Conservation (phyloP, 2,797 vertebrate species). For the Sebastes steindachneri region DNA sequence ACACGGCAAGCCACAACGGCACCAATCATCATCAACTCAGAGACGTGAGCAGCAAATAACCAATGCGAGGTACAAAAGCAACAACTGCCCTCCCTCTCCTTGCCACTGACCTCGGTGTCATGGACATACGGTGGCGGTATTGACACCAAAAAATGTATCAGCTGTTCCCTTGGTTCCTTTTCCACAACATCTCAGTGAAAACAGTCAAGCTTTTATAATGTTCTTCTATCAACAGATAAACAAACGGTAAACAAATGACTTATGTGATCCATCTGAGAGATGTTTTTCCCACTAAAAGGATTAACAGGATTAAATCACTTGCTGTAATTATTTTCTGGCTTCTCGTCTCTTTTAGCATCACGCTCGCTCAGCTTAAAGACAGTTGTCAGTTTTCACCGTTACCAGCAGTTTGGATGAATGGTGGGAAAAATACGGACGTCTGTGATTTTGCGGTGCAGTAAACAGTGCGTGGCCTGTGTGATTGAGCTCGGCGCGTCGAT, state of each 20-base stretch:
- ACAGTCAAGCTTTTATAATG: background rate
- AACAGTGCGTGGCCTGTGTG: constrained; percentile 11
- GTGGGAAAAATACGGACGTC: background rate
- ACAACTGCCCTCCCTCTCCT: background rate
- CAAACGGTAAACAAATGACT: background rate
- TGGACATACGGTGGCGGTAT: too few species aligned
- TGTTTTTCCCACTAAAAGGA: background rate
- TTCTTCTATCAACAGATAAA: background rate
- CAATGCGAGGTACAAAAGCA: background rate
- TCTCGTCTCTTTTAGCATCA: background rate
- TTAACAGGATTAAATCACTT: background rate
- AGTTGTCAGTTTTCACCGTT: background rate
- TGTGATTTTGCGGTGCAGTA: background rate
- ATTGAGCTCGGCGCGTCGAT: constrained; percentile 19
- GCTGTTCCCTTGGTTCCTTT: too few species aligned
- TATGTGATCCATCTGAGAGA: background rate
- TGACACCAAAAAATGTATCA: too few species aligned
- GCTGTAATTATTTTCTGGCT: background rate
- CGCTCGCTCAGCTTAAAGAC: background rate
- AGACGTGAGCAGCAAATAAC: background rate
- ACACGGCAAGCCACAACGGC: background rate
- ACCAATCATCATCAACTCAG: background rate
- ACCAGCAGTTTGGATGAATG: constrained; percentile 33
- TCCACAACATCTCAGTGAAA: too few species aligned
- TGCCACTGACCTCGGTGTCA: too few species aligned